Base-by-base conservation (phyloP, 1,140 invertebrate genomes). In the Subanguina moxae region DNA sequence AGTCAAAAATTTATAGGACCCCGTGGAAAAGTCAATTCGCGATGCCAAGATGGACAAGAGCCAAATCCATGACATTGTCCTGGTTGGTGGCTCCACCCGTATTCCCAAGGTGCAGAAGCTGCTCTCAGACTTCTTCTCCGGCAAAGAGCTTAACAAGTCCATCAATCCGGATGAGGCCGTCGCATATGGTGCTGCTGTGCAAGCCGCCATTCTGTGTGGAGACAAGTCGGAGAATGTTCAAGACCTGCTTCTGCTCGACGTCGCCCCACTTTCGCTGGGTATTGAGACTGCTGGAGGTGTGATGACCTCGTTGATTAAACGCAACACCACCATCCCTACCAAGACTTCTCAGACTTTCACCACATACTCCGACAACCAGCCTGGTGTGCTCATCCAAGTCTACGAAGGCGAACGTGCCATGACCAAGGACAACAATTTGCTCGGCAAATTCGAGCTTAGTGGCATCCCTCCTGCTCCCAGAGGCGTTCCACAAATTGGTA, bases 211-310 rank as follows among this genome's bases (percentile, higher is more conserved):
- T 76, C 85, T 97, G 68, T 89, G 90, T 78, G 94, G 93, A 66
- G 92, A 95, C 84, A 94, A 93, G 82, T 92, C 90, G 21, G 91
- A 95, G 91, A 95, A 83, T 90, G 91, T 80, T 91, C 90, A 7
- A 90, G 93, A 96, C 83, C 83, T 96, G 66, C 84, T 97, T 42
- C 86, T 97, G 71, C 87, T 96, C 32, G 94, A 97, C 81, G 94
- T 97, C 23, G 90, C 93, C 28, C 93, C 94, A 0, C 83, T 97
- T 73, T 95, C 93, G 11, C 85, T 97, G 77, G 94, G 93, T 87
- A 96, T 96, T 80, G 93, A 95, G 83, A 97, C 93, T 21, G 93
- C 92, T 73, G 94, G 93, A 62, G 93, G 93, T 81, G 92, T 96
- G 65, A 96, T 96, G 93, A 95, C 92, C 56, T 88, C 89, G 3